These are phyloP conservation scores for Tragulus kanchil DNA, from an alignment of 2,113 vertebrate genomes.

Conservation along the genomic window DNA sequence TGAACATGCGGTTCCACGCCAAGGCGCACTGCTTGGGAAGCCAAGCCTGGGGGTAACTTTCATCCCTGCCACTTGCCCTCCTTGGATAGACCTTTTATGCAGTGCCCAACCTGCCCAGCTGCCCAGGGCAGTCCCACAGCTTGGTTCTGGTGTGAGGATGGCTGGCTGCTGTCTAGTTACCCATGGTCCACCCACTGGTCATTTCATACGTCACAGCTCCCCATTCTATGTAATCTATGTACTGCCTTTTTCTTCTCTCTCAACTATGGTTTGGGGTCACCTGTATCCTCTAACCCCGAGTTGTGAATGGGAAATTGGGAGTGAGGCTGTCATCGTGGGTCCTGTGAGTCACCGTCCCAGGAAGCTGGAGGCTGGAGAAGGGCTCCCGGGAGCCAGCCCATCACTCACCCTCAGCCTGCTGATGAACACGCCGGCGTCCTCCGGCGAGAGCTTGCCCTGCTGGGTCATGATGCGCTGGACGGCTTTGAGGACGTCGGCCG, in stretches of 20 bases:
- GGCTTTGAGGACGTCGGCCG: conserved; percentile 97
- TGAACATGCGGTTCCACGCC: background rate
- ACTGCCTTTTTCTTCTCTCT: background rate
- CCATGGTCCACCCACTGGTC: background rate
- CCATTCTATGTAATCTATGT: fast-evolving
- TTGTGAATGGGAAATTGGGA: background rate
- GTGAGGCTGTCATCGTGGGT: background rate
- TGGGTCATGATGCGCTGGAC: conserved; percentile 94
- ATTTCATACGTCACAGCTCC: background rate
- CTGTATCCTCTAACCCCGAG: background rate
- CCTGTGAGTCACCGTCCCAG: background rate
- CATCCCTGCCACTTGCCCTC: background rate
- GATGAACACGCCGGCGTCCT: conserved; percentile 96
- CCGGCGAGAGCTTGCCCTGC: conserved; percentile 93
- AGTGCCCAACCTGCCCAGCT: background rate
- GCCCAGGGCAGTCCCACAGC: background rate
- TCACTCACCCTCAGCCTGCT: conserved; percentile 94
- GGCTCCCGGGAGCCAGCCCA: fast-evolving
- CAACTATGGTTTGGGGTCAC: too few species aligned
- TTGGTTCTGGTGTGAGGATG: background rate
- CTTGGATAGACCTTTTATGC: background rate
- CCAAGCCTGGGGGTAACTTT: background rate
- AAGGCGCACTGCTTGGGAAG: fast-evolving
- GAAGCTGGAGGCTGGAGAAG: background rate
- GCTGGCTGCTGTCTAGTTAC: background rate